Base-by-base conservation (phyloP, 1,140 invertebrate genomes). In the Cyclargus thomasi region DNA sequence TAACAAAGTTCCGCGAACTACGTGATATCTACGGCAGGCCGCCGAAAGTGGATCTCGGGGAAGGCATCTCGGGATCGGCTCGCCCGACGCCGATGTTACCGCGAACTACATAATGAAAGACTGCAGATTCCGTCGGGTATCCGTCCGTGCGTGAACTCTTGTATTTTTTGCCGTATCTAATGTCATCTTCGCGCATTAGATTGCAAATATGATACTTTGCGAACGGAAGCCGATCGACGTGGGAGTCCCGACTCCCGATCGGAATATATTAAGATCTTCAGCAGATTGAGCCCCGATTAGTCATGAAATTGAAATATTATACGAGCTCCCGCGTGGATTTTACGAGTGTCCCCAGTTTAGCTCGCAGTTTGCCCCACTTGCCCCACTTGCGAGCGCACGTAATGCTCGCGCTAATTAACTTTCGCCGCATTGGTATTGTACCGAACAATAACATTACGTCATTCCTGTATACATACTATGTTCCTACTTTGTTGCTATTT, bases 1-100 rank as follows among this genome's bases (percentile, higher is more conserved):
- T 90, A 90, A 86, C 85, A 81, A 81, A 87, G 85, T 90, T 90
- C 86, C 83, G 85, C 86, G 86, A 90, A 87, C 85, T 85, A 82
- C 85, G 81, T 88, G 85, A 88, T 90, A 87, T 88, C 85, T 87
- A 88, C 84, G 86, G 85, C 78, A 81, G 83, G 82, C 84, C 81
- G 82, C 84, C 80, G 82, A 88, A 88, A 90, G 84, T 86, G 79
- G 82, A 83, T 82, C 83, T 78, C 74, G 74, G 70, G 74, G 77
- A 82, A 75, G 74, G 74, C 73, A 85, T 83, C 78, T 82, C 73
- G 67, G 67, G 70, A 70, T 66, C 76, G 78, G 76, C 69, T 83
- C 81, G 76, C 47, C 74, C 78, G 86, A 76, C 77, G 76, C 74
- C 85, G 85, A 83, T 81, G 64, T 81, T 88, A 88, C 83, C 70